A percentile compares a stretch with the other conserved stretches of the same genome.
phyloP scores from a whole-genome alignment of 1,140 invertebrate species.

The Macrosteles quadrilineatus region DNA sequence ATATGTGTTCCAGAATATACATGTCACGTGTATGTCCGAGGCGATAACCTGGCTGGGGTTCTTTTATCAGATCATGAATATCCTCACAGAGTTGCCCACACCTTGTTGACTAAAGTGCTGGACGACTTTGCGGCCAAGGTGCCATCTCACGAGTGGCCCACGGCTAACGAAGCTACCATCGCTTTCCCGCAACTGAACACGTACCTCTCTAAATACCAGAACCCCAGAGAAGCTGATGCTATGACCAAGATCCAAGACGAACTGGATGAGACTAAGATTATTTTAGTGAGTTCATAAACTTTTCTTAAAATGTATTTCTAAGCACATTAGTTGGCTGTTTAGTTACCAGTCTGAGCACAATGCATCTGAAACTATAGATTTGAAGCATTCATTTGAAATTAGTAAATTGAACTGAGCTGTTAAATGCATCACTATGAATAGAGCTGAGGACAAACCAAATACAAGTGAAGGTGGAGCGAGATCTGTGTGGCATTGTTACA shows the following conservation, averaged over 20 bases:
- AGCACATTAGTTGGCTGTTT: too few relatives aligned
- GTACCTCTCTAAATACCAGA: conserved; percentile 91
- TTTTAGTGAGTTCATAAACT: conserved; percentile 69
- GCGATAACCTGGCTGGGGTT: conserved; percentile 89
- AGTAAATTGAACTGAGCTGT: too few relatives aligned
- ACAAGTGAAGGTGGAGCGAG: too few relatives aligned
- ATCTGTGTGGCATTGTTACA: too few relatives aligned
- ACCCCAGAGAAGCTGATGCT: conserved; percentile 95
- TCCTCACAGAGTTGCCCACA: conserved; percentile 92
- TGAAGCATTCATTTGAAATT: too few relatives aligned
- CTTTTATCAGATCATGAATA: conserved; percentile 98
- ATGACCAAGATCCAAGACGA: conserved; percentile 97
- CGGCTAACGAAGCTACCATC: conserved; percentile 64
- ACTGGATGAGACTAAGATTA: conserved; percentile 99
- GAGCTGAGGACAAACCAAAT: too few relatives aligned
- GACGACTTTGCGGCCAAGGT: conserved; percentile 88
- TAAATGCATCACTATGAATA: too few relatives aligned
- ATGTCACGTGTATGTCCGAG: conserved; percentile 94
- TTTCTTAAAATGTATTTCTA: too few relatives aligned
- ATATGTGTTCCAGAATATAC: conserved; percentile 82
- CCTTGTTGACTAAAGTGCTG: conserved; percentile 87
- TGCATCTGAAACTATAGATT: too few relatives aligned
- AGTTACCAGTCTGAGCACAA: too few relatives aligned
- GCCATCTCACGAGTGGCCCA: conserved; percentile 71
- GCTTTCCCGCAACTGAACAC: conserved; percentile 73